Conservation (phyloP, 2,797 vertebrate species). For the Epinephelus coioides region DNA sequence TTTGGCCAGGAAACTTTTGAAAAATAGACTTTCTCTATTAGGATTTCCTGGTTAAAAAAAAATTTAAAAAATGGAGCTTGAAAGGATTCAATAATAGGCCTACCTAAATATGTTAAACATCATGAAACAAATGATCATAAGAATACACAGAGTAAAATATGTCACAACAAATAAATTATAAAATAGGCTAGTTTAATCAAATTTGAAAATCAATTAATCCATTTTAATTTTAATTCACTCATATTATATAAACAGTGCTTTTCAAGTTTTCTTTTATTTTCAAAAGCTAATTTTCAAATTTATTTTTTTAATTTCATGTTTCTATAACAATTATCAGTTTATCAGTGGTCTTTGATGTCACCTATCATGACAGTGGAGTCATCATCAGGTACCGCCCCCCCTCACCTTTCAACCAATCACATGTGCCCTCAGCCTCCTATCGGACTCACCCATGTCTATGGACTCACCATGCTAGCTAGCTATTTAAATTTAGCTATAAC, state of each 20-base stretch:
- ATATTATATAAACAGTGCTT: neutral
- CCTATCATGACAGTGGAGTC: neutral
- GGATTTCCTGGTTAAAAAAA: neutral
- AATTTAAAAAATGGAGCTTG: neutral
- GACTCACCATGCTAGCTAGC: neutral
- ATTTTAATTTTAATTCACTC: neutral
- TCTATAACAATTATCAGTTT: too few relatives aligned
- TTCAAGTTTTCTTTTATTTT: neutral
- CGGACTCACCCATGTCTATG: neutral
- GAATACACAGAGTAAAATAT: neutral
- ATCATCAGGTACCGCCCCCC: neutral
- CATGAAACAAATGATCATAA: neutral
- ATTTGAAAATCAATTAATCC: too few relatives aligned
- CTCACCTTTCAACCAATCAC: constrained; percentile 13
- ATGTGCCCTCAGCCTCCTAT: neutral
- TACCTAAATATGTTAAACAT: neutral
- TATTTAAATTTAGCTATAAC: neutral
- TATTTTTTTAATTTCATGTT: neutral
- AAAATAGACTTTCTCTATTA: neutral
- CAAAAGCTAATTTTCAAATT: neutral
- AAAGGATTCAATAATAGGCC: too few relatives aligned
- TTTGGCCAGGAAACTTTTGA: neutral
- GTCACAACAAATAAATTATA: neutral
- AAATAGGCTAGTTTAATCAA: too few relatives aligned
- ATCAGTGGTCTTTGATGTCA: neutral